Base-by-base conservation (phyloP, 2,113 vertebrate species). In the Macquaria australasica region DNA sequence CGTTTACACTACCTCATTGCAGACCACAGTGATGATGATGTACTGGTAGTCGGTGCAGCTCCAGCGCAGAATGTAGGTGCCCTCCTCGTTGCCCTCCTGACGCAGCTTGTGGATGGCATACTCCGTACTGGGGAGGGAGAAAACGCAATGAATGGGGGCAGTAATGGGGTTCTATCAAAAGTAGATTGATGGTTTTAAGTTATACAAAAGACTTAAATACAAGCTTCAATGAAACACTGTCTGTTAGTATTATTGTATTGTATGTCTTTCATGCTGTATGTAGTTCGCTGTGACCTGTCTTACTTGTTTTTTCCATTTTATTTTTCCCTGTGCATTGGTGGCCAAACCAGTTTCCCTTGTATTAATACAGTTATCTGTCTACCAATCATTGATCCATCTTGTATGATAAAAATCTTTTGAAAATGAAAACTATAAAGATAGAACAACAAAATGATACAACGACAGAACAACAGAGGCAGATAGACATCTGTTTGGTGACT, bases 1-100 rank as follows among this genome's bases (percentile, higher is more conserved):
- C 95, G 4, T 67, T 1, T 81, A 37, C 11, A 48, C 7, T 92
- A 95, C 95, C 95, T 98, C 97, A 37, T 70, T 93, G 91, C 98
- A 99, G 23, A 97, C 97, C 85, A 99, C 98, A 0, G 98, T 99
- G 95, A 99, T 97, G 79, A 99, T 98, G 83, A 99, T 99, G 95
- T 96, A 96, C 91, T 97, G 96, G 28, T 98, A 99, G 81, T 99
- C 97, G 0, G 97, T 99, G 87, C 97, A 98, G 96, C 98, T 99
- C 98, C 98, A 99, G 50, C 98, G 96, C 86, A 99, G 87, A 62
- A 99, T 96, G 0, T 99, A 99, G 87, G 96, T 96, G 0, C 98
- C 98, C 37, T 97, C 97, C 56, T 98, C 96, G 0, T 97, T 97
- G 9, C 98, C 98, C 66, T 99, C 98, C 85, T 97, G 98, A 1